Conservation (phyloP, 2,888 invertebrate species). For the Phalangium opilio region DNA sequence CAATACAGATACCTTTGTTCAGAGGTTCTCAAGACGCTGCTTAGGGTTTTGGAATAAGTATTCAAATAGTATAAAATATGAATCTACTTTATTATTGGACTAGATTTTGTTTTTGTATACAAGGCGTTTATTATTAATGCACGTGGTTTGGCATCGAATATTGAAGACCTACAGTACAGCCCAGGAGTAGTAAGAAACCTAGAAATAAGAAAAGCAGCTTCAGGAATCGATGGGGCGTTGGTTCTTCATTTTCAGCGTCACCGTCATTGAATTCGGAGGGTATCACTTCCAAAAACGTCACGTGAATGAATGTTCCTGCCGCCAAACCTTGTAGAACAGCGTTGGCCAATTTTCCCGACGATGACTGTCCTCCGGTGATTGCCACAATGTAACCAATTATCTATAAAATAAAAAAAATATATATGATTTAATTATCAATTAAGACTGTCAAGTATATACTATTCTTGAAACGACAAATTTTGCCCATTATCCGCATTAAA, state of each 20-base stretch:
- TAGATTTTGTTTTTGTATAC: no score
- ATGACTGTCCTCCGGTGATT: constrained; percentile 11
- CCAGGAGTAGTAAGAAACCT: constrained; percentile 20
- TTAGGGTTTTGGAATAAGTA: no score
- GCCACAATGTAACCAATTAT: constrained; percentile 19
- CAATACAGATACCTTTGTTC: no score
- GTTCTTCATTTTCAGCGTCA: constrained; percentile 1
- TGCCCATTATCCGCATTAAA: no score
- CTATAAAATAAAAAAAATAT: constrained; percentile 7
- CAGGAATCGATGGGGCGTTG: constrained; percentile 14
- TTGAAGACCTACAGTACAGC: constrained; percentile 7
- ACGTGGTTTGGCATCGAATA: no score
- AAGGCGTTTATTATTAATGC: no score
- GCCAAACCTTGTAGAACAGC: constrained; percentile 25
- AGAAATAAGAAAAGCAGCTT: constrained; percentile 24
- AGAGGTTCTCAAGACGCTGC: no score
- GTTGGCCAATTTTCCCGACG: constrained; percentile 19
- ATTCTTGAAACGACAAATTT: no score
- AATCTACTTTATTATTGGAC: no score
- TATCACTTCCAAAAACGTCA: constrained; percentile 27
- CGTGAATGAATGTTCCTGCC: constrained; percentile 28
- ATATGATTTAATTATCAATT: no score
- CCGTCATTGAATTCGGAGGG: constrained; percentile 19
- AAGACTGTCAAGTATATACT: no score
- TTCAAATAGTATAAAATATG: no score